Evolutionary conservation across 1,140 invertebrate genomes (phyloP), one percentile per base, ranked within the genome.

Genomic region (Melitaea cinxia): DNA sequence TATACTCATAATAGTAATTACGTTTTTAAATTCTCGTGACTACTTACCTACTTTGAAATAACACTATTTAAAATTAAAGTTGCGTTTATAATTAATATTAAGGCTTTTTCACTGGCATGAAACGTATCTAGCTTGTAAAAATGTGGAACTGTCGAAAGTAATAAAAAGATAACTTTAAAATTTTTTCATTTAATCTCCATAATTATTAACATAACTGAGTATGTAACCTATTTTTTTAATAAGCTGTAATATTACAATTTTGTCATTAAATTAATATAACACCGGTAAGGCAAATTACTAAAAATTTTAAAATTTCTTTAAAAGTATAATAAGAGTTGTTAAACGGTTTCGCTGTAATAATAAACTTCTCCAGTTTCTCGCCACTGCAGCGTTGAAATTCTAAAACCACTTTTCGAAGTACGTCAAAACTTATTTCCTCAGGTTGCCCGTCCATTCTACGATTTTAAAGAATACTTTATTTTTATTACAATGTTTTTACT

Each of bases 301-400:
- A n/a, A n/a, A n/a, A n/a, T n/a, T n/a, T n/a, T n/a, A n/a, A n/a
- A n/a, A n/a, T n/a, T n/a, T n/a, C n/a, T 39, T 39, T 39, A 12
- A 15, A 47, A 23, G 42, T 47, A 47, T 45, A 45, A 45, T 45
- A 45, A 21, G 42, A 45, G 42, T 47, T 47, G 42, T 47, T 47
- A 47, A 47, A 47, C 5, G 42, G 21, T 47, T 19, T 21, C 23
- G 17, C 42, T 17, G 37, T 42, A 47, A 47, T n/a, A 47, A 47
- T 47, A 47, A 24, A 47, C 23, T 47, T 47, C 17, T 39, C 42
- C 42, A 47, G 42, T 23, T 24, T 47, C 42, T 47, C 42, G 42
- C 42, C 42, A 45, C 19, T 47, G 42, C 42, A 47, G 42, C 42
- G 42, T 47, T 47, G 42, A 47, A 47, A 47, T 24, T 47, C 42